A percentile compares a stretch with the other conserved stretches of the same genome.
These are phyloP conservation scores for Drosophila pandora DNA, from an alignment of 1,140 invertebrate genomes.

Conservation along the genomic window DNA sequence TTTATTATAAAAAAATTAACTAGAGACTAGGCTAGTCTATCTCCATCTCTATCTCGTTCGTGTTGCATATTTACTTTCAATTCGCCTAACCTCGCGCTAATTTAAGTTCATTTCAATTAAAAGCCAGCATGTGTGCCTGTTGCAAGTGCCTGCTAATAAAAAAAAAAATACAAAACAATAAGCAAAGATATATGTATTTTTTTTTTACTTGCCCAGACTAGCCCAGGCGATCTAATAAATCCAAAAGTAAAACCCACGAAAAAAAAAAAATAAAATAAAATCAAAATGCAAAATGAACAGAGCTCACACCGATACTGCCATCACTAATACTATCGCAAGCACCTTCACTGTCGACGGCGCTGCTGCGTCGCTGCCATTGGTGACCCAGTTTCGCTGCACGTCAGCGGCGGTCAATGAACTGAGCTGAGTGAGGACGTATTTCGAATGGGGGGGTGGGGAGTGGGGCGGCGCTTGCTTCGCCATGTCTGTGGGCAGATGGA, in stretches of 20 bases:
- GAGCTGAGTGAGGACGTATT: conserved; percentile 56
- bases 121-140: conserved; percentile 50
- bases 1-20: background rate
- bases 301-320: conserved; percentile 25
- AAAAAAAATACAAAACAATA: conserved; percentile 37
- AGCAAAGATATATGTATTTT: conserved; percentile 14
- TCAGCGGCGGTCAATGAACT: conserved; percentile 76
- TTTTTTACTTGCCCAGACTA: conserved; percentile 1
- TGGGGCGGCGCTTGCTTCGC: conserved; percentile 37
- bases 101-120: conserved; percentile 82
- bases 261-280: conserved; percentile 38
- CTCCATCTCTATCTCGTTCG: conserved; percentile 12
- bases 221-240: conserved; percentile 39
- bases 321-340: conserved; percentile 26
- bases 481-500: conserved; percentile 6
- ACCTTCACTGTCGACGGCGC: conserved; percentile 60
- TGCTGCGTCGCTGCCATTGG: conserved; percentile 47
- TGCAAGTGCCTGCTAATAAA: conserved; percentile 46
- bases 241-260: conserved; percentile 14
- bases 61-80: conserved; percentile 73
- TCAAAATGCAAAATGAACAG: conserved; percentile 62
- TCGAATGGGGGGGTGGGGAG: background rate
- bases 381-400: conserved; percentile 73
- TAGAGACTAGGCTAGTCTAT: background rate
- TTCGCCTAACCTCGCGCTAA: conserved; percentile 76